Percentiles rank a stretch among this genome's conserved stretches.
phyloP scores from a whole-genome alignment of 2,797 vertebrate species.

The Macroramphosus scolopax region DNA sequence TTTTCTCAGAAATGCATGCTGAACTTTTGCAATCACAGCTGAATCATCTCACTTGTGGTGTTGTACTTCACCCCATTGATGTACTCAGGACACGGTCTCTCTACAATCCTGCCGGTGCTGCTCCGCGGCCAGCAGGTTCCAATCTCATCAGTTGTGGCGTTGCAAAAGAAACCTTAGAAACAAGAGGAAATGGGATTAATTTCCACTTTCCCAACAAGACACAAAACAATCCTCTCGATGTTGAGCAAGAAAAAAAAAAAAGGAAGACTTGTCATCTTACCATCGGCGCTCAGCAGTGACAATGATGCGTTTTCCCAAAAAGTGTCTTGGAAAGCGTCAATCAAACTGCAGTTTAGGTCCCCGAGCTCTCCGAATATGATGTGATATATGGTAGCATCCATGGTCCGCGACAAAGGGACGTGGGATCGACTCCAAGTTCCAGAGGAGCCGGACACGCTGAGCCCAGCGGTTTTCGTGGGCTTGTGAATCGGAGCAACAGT shows the following conservation, averaged over 20 bases:
- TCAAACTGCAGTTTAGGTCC: constrained; percentile 91
- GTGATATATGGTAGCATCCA: constrained; percentile 81
- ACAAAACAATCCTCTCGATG: constrained; percentile 3
- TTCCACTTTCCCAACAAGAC: background rate
- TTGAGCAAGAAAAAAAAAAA: no score
- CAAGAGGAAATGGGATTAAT: background rate
- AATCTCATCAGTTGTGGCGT: constrained; percentile 92
- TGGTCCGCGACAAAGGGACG: constrained; percentile 33
- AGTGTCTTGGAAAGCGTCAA: constrained; percentile 81
- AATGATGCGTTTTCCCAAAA: constrained; percentile 82
- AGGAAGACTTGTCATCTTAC: no score
- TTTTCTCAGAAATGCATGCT: background rate
- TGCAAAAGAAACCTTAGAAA: constrained; percentile 85
- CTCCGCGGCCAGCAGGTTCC: constrained; percentile 97
- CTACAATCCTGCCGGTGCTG: constrained; percentile 85
- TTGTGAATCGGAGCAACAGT: constrained; percentile 44
- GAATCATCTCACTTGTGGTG: constrained; percentile 86
- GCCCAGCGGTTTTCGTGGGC: constrained; percentile 35
- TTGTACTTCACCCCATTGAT: constrained; percentile 98
- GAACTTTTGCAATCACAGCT: constrained; percentile 20
- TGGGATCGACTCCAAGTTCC: constrained; percentile 21
- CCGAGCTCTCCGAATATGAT: constrained; percentile 85
- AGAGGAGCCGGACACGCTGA: constrained; percentile 20
- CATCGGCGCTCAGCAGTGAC: constrained; percentile 79
- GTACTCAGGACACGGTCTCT: constrained; percentile 93